Evolutionary conservation across 2,888 invertebrate genomes (phyloP), one percentile per base, ranked within the genome.

Genomic region (Ashinkailepas kermadecensis): DNA sequence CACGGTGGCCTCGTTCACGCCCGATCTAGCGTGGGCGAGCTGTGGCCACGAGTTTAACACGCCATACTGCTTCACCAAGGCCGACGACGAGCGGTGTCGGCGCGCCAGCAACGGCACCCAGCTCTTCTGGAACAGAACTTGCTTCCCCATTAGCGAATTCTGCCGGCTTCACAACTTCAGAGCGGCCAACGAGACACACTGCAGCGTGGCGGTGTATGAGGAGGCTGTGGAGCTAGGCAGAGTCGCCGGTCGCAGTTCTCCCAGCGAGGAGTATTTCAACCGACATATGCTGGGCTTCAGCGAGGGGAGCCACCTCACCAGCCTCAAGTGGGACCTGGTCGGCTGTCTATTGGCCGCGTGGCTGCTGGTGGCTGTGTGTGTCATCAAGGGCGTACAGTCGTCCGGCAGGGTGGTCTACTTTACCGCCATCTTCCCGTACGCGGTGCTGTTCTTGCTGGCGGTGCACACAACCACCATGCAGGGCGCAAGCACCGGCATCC

Each of bases 351-450:
- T 94, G 3, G 89, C 92, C 81, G 93, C 94, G 82, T 95, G 95
- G 95, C 86, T 91, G 81, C 92, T 93, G 84, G 93, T 93, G 54
- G 93, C 93, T 86, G 89, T 93, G 78, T 93, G 93, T 85, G 89
- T 93, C 70, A 93, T 92, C 87, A 93, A 93, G 88, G 93, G 93
- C 59, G 93, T 94, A 15, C 92, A 94, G 87, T 93, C 92, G 83
- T 93, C 93, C 39, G 94, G 93, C 85, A 94, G 94, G 89, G 90
- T 88, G 81, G 93, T 93, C 23, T 93, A 93, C 86, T 93, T 93
- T 86, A 93, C 93, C 57, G 93, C 93, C 39, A 88, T 93, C n/a
- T 93, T 93, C 85, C 93, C 93, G 10, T 93, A 93, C 86, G 91
- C 93, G 80, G 93, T 93, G 39, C 87, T 93, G 85, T 91, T 93